Percentiles rank a stretch among this genome's conserved stretches.
Evolutionary conservation across 2,113 vertebrate genomes (phyloP).

Genomic region (human): GRCh38 chr3:94869001-94869500

Average conservation of each 20-base stretch:
- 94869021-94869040: background rate
- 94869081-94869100: background rate
- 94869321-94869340: background rate
- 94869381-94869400: background rate
- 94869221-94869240: background rate
- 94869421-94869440: background rate
- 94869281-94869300: background rate
- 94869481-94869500: background rate
- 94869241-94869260: background rate
- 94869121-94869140: background rate
- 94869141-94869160: background rate
- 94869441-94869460: background rate
- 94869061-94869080: background rate
- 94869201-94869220: background rate
- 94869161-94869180: background rate
- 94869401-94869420: background rate
- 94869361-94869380: background rate
- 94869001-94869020: background rate
- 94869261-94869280: background rate
- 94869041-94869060: background rate
- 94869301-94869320: fast-evolving
- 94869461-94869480: background rate
- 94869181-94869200: background rate
- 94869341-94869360: background rate
- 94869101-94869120: background rate